Evolutionary conservation across 2,888 invertebrate species (phyloP).

Genomic region (Leucophenga maculata): DNA sequence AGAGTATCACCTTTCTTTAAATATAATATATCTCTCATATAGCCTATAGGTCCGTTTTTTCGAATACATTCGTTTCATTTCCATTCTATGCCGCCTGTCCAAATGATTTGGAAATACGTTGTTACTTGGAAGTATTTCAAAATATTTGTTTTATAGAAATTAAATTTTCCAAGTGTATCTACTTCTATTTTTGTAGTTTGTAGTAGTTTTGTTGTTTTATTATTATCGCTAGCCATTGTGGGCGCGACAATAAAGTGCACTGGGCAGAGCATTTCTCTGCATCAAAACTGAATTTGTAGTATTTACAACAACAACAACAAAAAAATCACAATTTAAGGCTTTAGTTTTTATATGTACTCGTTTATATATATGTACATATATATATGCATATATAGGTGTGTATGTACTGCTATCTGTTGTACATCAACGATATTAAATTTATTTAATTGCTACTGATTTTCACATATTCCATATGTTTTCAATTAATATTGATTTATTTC

Average conservation of each 20-base stretch:
- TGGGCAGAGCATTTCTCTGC: too few species aligned
- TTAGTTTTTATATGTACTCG: not conserved
- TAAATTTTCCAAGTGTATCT: constrained; percentile 3
- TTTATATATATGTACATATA: constrained; percentile 4
- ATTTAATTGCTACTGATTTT: not conserved
- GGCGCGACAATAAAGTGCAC: not conserved
- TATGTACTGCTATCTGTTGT: not conserved
- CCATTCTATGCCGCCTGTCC: too few species aligned
- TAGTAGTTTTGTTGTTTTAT: constrained; percentile 21
- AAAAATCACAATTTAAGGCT: too few species aligned
- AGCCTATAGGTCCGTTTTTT: too few species aligned
- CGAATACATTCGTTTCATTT: too few species aligned
- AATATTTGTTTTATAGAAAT: not conserved
- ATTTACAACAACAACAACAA: too few species aligned
- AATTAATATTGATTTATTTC: too few species aligned
- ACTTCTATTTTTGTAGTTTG: constrained; percentile 7
- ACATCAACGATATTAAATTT: not conserved
- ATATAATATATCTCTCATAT: too few species aligned
- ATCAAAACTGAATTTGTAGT: too few species aligned
- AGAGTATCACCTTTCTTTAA: too few species aligned
- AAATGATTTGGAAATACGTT: too few species aligned
- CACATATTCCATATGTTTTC: too few species aligned
- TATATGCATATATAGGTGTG: not conserved
- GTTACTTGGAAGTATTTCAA: not conserved
- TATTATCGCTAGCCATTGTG: not conserved